Base-by-base conservation (phyloP, 1,140 invertebrate species). In the Hestina assimilis region DNA sequence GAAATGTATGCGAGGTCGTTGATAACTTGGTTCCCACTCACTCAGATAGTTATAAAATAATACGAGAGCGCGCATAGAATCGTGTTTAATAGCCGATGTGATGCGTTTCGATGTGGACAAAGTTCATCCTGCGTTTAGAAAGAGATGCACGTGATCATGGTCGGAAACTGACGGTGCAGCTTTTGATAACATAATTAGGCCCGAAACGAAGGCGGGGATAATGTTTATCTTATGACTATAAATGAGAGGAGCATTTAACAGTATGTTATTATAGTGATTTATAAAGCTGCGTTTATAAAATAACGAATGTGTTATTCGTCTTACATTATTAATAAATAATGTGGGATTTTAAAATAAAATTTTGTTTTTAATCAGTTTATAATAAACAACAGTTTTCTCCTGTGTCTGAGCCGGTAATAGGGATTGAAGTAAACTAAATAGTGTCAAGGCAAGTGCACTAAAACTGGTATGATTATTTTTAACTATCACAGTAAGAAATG, bases 101-200 rank as follows among this genome's bases (percentile, higher is more conserved):
- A 75, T 84, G 75, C 72, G 71, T 54, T 70, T 55, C 24, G 35
- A 54, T 33, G 33, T 9, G 47, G n/a, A 38, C 46, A 0, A 33
- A 46, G 57, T 48, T 63, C 60, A 70, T 75, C 72, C 64, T 71
- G 72, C 62, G 68, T 66, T 69, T 62, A 57, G 71, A 77, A 70
- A 79, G 59, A 72, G 69, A 78, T 66, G 67, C 70, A 69, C 58
- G 65, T 54, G 69, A 63, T n/a, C n/a, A n/a, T 63, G 43, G 55
- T 71, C 48, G 43, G 57, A 50, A 58, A 29, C 59, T 73, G 70
- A 75, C 70, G 68, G 64, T 68, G 69, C 72, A 74, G 70, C 71
- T 78, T 84, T 82, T 85, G 84, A 87, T 84, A 84, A 84, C 81
- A 79, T 87, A 80, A 85, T 87, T 84, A 87, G 79, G 72, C 46